Evolutionary conservation across 2,888 invertebrate species (phyloP).

Genomic region (Tethea ocularis): DNA sequence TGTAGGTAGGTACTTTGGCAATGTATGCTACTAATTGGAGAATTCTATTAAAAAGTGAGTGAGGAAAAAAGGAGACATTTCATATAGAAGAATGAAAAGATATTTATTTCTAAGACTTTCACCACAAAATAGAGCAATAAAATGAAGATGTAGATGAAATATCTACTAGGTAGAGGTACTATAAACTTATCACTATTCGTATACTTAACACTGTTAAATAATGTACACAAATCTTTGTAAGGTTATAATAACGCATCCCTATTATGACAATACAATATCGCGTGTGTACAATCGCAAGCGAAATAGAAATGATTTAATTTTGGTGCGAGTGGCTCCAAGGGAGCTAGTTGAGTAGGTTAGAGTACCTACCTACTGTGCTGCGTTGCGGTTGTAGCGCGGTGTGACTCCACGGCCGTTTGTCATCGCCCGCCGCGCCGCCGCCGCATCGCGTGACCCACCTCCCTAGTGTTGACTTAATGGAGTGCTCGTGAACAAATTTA

Average conservation of each 20-base stretch:
- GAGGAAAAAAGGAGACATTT: background rate
- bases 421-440: constrained; percentile 40
- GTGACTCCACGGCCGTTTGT: constrained; percentile 42
- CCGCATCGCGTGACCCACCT: constrained; percentile 67
- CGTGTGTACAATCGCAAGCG: constrained; percentile 68
- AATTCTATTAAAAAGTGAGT: background rate
- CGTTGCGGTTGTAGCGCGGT: constrained; percentile 23
- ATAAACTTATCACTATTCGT: background rate
- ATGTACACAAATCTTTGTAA: background rate
- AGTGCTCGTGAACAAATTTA: constrained; percentile 65
- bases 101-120: too few relatives aligned
- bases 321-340: constrained; percentile 61
- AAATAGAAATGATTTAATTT: constrained; percentile 81
- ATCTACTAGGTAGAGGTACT: too few relatives aligned
- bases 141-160: background rate
- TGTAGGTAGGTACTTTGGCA: background rate
- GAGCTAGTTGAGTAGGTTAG: constrained; percentile 37
- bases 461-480: constrained; percentile 74
- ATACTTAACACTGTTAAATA: too few relatives aligned
- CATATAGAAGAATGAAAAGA: too few relatives aligned
- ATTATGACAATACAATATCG: constrained; percentile 56
- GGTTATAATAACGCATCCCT: constrained; percentile 37
- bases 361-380: background rate
- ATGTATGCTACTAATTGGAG: background rate
- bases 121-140: too few relatives aligned